Conservation (phyloP, 2,113 vertebrate genomes). For the Parus major region DNA sequence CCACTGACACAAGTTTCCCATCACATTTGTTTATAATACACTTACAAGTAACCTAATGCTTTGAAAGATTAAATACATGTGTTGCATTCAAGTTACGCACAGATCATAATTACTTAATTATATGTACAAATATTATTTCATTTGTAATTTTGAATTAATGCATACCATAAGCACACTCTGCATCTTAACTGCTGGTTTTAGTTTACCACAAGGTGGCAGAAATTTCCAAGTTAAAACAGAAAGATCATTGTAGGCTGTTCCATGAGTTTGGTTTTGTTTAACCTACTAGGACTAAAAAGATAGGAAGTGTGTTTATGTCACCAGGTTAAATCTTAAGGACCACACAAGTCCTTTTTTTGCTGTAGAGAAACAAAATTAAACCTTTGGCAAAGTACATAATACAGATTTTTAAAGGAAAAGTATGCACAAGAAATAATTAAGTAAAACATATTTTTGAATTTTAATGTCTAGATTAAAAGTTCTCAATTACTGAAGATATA, state of each 20-base stretch:
- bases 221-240: conserved; percentile 64
- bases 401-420: background rate
- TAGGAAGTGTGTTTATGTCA: background rate
- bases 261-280: background rate
- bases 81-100: background rate
- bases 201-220: conserved; percentile 77
- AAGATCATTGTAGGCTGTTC: background rate
- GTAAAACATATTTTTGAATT: background rate
- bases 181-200: background rate
- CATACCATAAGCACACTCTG: background rate
- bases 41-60: conserved; percentile 30
- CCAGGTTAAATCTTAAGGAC: background rate
- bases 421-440: background rate
- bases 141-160: conserved; percentile 40
- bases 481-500: background rate
- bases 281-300: background rate
- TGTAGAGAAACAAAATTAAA: background rate
- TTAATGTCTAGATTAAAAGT: background rate
- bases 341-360: background rate
- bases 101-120: conserved; percentile 55
- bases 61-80: conserved; percentile 34
- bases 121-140: conserved; percentile 58
- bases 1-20: background rate
- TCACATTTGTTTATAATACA: conserved; percentile 17
- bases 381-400: background rate